Base-by-base conservation (phyloP, 1,140 invertebrate genomes). In the Ganaspis sp. region DNA sequence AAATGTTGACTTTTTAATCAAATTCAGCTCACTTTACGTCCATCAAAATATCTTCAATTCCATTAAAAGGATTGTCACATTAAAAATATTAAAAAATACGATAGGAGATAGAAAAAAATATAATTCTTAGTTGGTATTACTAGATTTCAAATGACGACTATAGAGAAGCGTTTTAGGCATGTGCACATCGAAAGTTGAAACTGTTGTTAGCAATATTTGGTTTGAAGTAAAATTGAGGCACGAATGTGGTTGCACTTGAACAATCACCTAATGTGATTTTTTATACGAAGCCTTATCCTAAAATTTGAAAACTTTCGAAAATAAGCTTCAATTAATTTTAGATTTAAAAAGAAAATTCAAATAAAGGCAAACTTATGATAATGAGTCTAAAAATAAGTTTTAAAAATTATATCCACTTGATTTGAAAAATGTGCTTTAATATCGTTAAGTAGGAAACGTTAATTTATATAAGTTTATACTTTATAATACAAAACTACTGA, bases 171-270 rank as follows among this genome's bases (percentile, higher is more conserved):
- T 72, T 58, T 69, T 21, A 58, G 49, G 45, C 42, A 42, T 54
- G 74, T 69, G 42, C 64, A 70, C 23, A 69, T 40, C 69, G 53
- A 64, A 29, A 73, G 17, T 73, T 40, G 42, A 72, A 26, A 72
- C 72, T 53, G 26, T 34, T 26, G 58, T 26, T 64, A 64, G 45
- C 45, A 29, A 54, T 54, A 64, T 64, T 64, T 64, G 58, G 58
- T 64, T 64, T 64, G 58, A 64, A 64, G 11, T 80, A 85, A 84
- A 49, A 79, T 85, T 82, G 83, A 84, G 81, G 78, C 84, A 85
- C 83, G 76, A 81, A 80, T 70, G 76, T 83, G 81, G 77, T 80
- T 83, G 75, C 74, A 79, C 72, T 81, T 78, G 73, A 75, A 78
- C 53, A 76, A 70, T 69, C 73, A 58, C 75, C 72, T 38, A 70